Base-by-base conservation (phyloP, 2,888 invertebrate species). In the Eremobia ochroleuca region DNA sequence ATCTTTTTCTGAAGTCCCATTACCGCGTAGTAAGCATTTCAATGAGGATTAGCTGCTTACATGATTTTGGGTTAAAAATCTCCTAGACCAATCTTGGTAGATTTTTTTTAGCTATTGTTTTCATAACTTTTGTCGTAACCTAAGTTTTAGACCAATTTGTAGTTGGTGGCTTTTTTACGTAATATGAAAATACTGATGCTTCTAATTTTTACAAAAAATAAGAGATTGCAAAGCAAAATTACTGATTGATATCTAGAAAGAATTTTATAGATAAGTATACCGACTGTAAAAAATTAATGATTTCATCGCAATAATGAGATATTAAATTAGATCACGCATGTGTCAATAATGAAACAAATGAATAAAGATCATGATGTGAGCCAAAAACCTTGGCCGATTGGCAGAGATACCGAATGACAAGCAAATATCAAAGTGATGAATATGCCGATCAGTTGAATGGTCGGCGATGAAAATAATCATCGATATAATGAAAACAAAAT, bases 341-440 rank as follows among this genome's bases (percentile, higher is more conserved):
- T 88, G 88, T 89, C 88, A 88, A 83, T 86, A 85, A 82, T 85
- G 52, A 83, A 81, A 79, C 69, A 82, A 80, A 73, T 72, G 52
- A 43, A 31, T 62, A 73, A 8, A 80, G 74, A 82, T 77, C 81
- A 70, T 76, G 65, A 79, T 82, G 74, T 46, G 87, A 85, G 89
- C 89, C 90, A 92, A 87, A 77, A 90, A 85, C 90, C 90, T 91
- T 93, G 91, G 87, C 88, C 87, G 83, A 84, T 89, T 90, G 91
- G 87, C 90, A 89, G 74, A 73, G 69, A 80, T 59, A 81, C 61
- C 55, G 72, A 76, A 69, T 81, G 79, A 79, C 74, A 74, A 76
- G 68, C 58, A 37, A 72, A 85, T 82, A 84, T 70, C 52, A 55
- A 9, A 77, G 59, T 34, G 58, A 73, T 67, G 59, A 68, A 59